A percentile compares a stretch with the other conserved stretches of the same genome.
Conservation (phyloP, 2,888 invertebrate genomes). For the Thera britannica region DNA sequence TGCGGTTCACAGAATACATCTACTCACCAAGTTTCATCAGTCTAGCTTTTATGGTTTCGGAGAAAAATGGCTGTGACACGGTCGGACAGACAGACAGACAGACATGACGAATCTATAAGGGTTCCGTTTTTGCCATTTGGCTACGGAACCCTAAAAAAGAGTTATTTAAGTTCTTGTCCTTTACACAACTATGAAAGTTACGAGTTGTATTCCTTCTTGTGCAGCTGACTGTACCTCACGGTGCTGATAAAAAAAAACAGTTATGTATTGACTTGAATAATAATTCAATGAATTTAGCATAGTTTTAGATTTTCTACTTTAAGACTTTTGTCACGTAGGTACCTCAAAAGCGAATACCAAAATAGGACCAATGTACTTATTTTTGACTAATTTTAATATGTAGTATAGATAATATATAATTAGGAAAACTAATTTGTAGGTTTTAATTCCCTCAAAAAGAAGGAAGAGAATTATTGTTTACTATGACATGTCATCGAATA, state of each 20-base stretch:
- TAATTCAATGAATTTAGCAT: not conserved
- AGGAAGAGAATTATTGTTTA: no score
- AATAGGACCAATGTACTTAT: conserved; percentile 58
- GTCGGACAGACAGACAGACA: no score
- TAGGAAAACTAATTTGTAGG: not conserved
- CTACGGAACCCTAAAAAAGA: no score
- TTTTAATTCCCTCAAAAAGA: not conserved
- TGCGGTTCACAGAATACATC: no score
- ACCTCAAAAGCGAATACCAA: conserved; percentile 63
- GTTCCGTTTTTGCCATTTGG: no score
- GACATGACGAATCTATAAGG: no score
- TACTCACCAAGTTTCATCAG: no score
- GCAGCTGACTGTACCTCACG: not conserved
- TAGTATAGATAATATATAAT: conserved; percentile 24
- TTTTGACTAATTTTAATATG: conserved; percentile 12
- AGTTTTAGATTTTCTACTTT: not conserved
- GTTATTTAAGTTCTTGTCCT: no score
- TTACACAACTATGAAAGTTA: no score
- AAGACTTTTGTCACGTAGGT: conserved; percentile 33
- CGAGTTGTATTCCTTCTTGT: no score
- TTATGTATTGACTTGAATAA: not conserved
- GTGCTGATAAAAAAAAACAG: not conserved
- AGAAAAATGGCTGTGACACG: no score
- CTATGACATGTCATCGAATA: not conserved
- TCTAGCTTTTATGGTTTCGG: no score